Evolutionary conservation across 92 coral and sea anemone species (phyloP).

Genomic region (Parazoanthus darwini): DNA sequence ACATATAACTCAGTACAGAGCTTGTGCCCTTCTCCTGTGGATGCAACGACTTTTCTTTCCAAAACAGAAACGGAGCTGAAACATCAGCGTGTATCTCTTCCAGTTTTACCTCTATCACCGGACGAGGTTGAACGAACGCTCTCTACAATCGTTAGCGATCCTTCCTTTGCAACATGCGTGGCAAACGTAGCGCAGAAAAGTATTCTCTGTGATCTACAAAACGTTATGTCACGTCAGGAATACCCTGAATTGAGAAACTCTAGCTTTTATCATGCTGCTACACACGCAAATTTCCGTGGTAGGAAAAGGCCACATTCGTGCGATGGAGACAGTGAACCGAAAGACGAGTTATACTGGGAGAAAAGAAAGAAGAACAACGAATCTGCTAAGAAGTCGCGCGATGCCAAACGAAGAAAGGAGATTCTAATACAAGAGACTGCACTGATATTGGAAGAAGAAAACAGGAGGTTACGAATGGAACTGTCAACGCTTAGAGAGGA

Average conservation of each 20-base stretch:
- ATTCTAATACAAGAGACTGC: slow-evolving; percentile 32
- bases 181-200: slow-evolving; percentile 19
- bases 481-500: slow-evolving; percentile 25
- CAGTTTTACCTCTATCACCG: slow-evolving; percentile 31
- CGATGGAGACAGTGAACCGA: slow-evolving; percentile 8
- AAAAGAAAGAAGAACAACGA: slow-evolving; percentile 39
- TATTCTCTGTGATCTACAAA: slow-evolving; percentile 26
- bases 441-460: slow-evolving; percentile 26
- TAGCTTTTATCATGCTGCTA: background rate
- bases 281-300: slow-evolving; percentile 11
- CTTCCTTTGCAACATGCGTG: slow-evolving; percentile 36
- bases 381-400: slow-evolving; percentile 38
- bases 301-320: slow-evolving; percentile 29
- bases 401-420: slow-evolving; percentile 40
- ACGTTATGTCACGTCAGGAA: slow-evolving; percentile 14
- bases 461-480: slow-evolving; percentile 34
- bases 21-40: slow-evolving; percentile 39
- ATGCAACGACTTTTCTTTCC: slow-evolving; percentile 1
- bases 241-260: background rate
- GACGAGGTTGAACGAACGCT: slow-evolving; percentile 35
- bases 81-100: background rate
- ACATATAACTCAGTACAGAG: background rate
- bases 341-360: slow-evolving; percentile 35
- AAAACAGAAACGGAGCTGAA: slow-evolving; percentile 16
- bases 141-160: slow-evolving; percentile 39